Evolutionary conservation across 1,140 invertebrate genomes (phyloP), one percentile per base, ranked within the genome.

Genomic region (Drosophila albomicans): DNA sequence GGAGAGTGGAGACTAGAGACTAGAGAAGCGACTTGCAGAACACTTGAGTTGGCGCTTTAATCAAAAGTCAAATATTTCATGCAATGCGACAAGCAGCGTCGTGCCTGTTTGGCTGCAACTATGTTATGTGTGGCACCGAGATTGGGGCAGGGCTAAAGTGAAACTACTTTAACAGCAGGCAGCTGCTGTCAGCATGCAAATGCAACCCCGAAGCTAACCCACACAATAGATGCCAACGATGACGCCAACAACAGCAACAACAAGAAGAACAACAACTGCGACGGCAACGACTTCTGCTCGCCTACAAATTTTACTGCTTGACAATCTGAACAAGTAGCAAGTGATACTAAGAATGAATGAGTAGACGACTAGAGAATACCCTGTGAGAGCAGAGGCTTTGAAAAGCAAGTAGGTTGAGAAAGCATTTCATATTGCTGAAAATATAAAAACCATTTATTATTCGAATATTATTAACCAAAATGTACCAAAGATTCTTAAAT

Each of bases 41-140:
- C 81, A 84, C 80, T 88, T 88, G 85, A 89, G 81, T 84, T 88
- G 84, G 86, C 82, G 85, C 86, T 88, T 88, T 88, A 88, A 89
- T 88, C 85, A 88, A 88, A 88, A 88, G 85, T 88, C 85, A 88
- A 88, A 85, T 88, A 88, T 88, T 88, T 88, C 85, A 88, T 88
- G 85, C 75, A 86, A 84, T 78, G 78, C 70, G 72, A 81, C 71
- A 78, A 78, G 75, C 74, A 46, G 54, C 35, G 16, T 38, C 10
- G 20, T 51, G 30, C 4, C n/a, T 43, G 41, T 13, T 43, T 38
- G 0, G 35, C 35, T 38, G 32, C 32, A 32, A 38, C 7, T 10
- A 38, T 10, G 20, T 4, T 25, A 25, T 28, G 49, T 28, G 49
- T 62, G 56, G 70, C 38, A 57, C 66, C 20, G 57, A 61, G 65